Percentiles rank a stretch among this genome's conserved stretches.
Evolutionary conservation across 2,888 invertebrate species (phyloP).

Genomic region (Patella ulyssiponensis): DNA sequence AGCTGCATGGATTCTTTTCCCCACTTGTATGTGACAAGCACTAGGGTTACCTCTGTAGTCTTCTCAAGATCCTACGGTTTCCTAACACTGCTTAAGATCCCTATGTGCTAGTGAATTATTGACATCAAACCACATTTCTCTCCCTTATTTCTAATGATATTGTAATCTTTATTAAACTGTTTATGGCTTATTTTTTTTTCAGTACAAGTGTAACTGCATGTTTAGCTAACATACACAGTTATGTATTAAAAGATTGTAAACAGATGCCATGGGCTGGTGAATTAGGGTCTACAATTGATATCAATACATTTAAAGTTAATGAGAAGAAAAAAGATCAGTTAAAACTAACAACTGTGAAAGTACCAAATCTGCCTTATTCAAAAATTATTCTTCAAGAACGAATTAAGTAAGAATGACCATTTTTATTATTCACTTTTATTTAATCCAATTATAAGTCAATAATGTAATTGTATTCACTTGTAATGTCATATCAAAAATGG

Average conservation of each 20-base stretch:
- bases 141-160: no score
- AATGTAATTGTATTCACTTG: no score
- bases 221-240: slow-evolving; percentile 71
- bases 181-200: slow-evolving; percentile 26
- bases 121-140: no score
- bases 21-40: no score
- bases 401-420: slow-evolving; percentile 60
- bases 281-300: slow-evolving; percentile 57
- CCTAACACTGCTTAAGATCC: no score
- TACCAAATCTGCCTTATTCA: slow-evolving; percentile 70
- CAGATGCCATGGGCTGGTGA: slow-evolving; percentile 71
- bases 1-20: no score
- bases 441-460: no score
- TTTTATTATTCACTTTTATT: not conserved
- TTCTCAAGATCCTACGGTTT: no score
- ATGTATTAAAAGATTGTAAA: slow-evolving; percentile 68
- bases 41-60: no score
- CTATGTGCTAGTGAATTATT: no score
- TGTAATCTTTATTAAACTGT: no score
- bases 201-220: slow-evolving; percentile 67
- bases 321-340: slow-evolving; percentile 69
- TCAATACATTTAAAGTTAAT: slow-evolving; percentile 61
- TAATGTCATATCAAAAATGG: no score
- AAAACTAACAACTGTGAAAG: slow-evolving; percentile 53
- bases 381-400: slow-evolving; percentile 68